phyloP scores from a whole-genome alignment of 2,113 vertebrate genomes.

The Nycticryphes semicollaris region DNA sequence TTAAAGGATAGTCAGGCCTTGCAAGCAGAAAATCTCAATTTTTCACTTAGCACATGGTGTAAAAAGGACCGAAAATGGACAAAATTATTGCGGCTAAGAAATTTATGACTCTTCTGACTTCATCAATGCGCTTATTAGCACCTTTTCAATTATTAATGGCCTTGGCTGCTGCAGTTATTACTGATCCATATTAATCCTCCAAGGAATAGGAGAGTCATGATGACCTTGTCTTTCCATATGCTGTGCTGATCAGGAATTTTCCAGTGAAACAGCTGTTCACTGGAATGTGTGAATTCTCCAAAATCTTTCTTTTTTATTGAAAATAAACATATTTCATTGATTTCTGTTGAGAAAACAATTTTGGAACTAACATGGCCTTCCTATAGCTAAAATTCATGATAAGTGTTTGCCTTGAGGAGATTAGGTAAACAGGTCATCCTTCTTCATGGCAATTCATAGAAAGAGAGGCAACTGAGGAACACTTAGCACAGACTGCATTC shows the following conservation, averaged over 20 bases:
- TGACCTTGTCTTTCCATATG: constrained; percentile 16
- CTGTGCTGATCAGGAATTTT: constrained; percentile 26
- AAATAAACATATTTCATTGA: not conserved
- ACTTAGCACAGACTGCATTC: not conserved
- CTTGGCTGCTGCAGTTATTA: constrained; percentile 30
- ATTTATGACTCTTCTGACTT: constrained; percentile 40
- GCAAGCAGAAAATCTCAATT: not conserved
- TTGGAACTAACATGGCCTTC: not conserved
- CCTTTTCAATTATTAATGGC: constrained; percentile 54
- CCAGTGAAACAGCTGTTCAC: not conserved
- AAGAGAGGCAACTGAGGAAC: not conserved
- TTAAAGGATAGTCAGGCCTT: not conserved
- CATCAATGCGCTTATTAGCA: not conserved
- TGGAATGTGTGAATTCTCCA: not conserved
- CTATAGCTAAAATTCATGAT: not conserved
- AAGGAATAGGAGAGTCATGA: not conserved
- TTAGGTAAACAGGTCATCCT: not conserved
- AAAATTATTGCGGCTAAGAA: not conserved
- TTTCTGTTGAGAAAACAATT: not conserved
- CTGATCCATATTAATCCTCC: constrained; percentile 51
- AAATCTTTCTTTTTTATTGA: not conserved
- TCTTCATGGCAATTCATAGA: not conserved
- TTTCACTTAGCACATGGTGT: not conserved
- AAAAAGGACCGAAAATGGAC: not conserved
- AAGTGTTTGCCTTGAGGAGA: not conserved